Conservation (phyloP, 1,140 invertebrate genomes). For the Anoplolepis gracilipes region DNA sequence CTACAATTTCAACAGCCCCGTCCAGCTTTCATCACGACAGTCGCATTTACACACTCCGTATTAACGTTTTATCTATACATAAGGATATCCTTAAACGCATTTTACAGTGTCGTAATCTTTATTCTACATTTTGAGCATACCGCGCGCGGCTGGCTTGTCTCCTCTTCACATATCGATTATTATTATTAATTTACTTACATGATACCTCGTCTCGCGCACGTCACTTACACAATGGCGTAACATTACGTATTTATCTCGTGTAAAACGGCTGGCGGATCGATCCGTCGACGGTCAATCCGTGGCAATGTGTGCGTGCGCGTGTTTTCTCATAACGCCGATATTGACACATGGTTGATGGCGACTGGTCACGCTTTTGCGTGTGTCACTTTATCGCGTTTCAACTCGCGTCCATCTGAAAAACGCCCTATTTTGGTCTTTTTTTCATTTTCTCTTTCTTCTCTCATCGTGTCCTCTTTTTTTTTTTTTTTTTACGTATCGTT, state of each 20-base stretch:
- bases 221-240: constrained; percentile 42
- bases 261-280: constrained; percentile 67
- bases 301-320: constrained; percentile 46
- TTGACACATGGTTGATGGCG: constrained; percentile 9
- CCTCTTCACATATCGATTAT: constrained; percentile 38
- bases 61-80: constrained; percentile 70
- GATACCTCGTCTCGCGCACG: constrained; percentile 2
- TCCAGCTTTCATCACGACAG: constrained; percentile 49
- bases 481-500: constrained; percentile 15
- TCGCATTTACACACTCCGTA: constrained; percentile 62
- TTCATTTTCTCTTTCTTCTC: constrained; percentile 24
- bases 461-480: background rate
- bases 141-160: constrained; percentile 78
- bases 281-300: constrained; percentile 58
- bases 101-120: constrained; percentile 72
- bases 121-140: constrained; percentile 82
- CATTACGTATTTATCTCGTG: constrained; percentile 65
- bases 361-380: constrained; percentile 16
- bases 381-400: constrained; percentile 23
- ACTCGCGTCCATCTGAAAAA: constrained; percentile 24
- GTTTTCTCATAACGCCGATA: constrained; percentile 10
- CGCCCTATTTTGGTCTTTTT: constrained; percentile 18
- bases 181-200: constrained; percentile 58
- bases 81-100: constrained; percentile 69
- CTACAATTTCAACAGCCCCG: constrained; percentile 54